Conservation (phyloP, 2,888 invertebrate genomes). For the Chaitophorus viminalis region DNA sequence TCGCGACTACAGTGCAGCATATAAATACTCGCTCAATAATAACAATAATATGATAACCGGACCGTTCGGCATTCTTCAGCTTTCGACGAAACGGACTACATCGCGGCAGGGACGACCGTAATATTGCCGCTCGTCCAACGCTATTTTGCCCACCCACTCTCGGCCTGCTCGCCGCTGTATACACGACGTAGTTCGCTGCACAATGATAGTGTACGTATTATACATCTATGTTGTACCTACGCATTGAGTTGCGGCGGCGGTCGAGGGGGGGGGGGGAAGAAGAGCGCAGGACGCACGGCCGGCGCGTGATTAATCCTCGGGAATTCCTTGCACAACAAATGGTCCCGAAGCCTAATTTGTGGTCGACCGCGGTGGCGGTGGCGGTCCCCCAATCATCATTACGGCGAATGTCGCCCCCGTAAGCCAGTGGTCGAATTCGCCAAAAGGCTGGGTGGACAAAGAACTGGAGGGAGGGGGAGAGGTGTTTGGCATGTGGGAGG, state of each 20-base stretch:
- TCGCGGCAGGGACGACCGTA: not conserved
- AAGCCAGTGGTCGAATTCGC: not conserved
- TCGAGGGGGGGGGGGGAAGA: conserved; percentile 5
- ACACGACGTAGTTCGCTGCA: not conserved
- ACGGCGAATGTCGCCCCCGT: not conserved
- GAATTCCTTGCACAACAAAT: conserved; percentile 52
- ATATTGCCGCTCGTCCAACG: not conserved
- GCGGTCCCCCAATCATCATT: conserved; percentile 31
- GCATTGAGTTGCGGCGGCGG: too few species aligned
- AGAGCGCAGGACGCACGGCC: not conserved
- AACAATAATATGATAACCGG: too few species aligned
- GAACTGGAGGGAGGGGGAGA: not conserved
- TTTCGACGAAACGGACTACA: not conserved
- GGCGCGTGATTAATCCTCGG: conserved; percentile 41
- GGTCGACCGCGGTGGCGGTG: conserved; percentile 21
- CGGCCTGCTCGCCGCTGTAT: too few species aligned
- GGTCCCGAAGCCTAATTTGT: conserved; percentile 33
- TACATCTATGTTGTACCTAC: not conserved
- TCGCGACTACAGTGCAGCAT: too few species aligned
- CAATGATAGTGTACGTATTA: not conserved
- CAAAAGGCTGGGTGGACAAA: too few species aligned
- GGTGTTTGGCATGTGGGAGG: not conserved
- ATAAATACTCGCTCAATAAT: not conserved
- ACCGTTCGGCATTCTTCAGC: not conserved
- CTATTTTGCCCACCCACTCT: too few species aligned